Evolutionary conservation across 2,888 invertebrate genomes (phyloP), one percentile per base, ranked within the genome.

Genomic region (Yponomeuta sedellus): DNA sequence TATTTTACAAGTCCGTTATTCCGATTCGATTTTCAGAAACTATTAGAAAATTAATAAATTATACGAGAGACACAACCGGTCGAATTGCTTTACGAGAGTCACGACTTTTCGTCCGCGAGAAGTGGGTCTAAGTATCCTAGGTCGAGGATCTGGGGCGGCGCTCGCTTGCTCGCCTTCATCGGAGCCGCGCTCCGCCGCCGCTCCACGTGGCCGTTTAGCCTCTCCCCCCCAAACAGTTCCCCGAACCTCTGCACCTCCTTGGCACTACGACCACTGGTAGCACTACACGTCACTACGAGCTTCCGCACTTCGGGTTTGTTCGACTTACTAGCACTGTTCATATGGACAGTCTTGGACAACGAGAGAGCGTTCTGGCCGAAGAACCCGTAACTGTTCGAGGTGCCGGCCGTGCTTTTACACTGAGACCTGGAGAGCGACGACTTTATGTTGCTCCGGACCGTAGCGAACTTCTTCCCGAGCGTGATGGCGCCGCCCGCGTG

Each of bases 401-500:
- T 61, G 22, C 67, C 75, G 65, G 80, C 79, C 58, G 82, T 75
- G 61, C 83, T 72, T 69, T 90, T 89, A 73, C 80, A 79, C 75
- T 86, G 82, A 44, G 85, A 81, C 68, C 90, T 79, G 69, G 87
- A 79, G 66, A 90, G 76, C 58, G 91, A 87, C 16, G 91, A 86
- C 72, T 91, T 92, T 69, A 92, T 86, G 71, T 91, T 87, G 72
- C 85, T 86, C 64, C 92, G 84, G 44, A 92, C 91, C 57, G 90
- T 88, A 64, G 92, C 91, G 73, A 88, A 87, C 70, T 82, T 82
- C 70, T 89, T 90, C 63, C 93, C 92, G 71, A 93, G 75, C 2
- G 93, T 85, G 62, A 93, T 82, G 11, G 93, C 92, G 70, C 92
- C 89, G 64, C 93, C 93, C 61, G 93, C 88, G 75, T 92, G 92